Evolutionary conservation across 2,113 vertebrate species (phyloP).

Genomic region (Addax nasomaculatus): DNA sequence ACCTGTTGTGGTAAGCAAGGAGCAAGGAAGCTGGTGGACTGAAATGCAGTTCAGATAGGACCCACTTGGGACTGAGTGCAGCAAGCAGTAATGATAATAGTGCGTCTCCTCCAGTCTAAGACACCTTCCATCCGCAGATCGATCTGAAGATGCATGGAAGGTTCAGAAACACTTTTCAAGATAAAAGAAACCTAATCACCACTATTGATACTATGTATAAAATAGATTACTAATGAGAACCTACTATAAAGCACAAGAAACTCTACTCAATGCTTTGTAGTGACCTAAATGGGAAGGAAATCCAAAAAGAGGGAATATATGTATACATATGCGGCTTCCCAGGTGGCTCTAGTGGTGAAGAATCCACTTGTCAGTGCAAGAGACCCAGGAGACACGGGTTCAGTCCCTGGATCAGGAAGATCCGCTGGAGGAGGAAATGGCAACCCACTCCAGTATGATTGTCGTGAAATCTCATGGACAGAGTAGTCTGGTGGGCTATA

Average conservation of each 20-base stretch:
- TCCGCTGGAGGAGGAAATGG: background rate
- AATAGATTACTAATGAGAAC: background rate
- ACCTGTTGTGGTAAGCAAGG: background rate
- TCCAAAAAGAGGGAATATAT: background rate
- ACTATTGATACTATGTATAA: background rate
- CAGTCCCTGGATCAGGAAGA: background rate
- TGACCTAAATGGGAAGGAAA: background rate
- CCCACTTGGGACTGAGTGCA: background rate
- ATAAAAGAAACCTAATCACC: background rate
- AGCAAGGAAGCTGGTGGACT: background rate
- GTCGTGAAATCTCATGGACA: background rate
- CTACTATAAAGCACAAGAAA: background rate
- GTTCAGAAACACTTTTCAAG: background rate
- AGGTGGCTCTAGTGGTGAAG: background rate
- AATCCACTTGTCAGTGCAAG: background rate
- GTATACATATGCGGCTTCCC: background rate
- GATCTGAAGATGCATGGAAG: accelerated
- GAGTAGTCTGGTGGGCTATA: background rate
- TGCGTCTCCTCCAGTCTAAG: background rate
- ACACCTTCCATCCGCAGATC: background rate
- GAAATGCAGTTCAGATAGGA: background rate
- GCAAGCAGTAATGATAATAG: background rate
- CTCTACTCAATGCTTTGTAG: background rate
- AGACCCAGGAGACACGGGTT: background rate
- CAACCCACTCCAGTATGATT: background rate